Evolutionary conservation across 2,888 invertebrate species (phyloP), one percentile per base, ranked within the genome.

Genomic region (Helleia helle): DNA sequence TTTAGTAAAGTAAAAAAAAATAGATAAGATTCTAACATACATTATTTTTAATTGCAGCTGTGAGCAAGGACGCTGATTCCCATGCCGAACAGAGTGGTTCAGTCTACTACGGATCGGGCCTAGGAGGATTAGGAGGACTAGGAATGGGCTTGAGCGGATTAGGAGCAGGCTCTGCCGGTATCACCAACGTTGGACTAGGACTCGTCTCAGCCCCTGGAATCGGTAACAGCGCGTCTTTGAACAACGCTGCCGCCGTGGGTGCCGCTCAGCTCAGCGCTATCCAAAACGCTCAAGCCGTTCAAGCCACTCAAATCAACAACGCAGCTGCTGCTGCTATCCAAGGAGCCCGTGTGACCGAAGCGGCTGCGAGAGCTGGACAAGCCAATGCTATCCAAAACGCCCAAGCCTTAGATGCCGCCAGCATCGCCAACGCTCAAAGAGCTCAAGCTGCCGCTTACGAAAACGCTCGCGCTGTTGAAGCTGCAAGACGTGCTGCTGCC

Each of bases 381-480:
- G 70, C 58, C 29, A 62, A 79, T 49, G 83, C 83, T 39, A 79
- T 83, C 50, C 71, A 66, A 44, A 83, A 81, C 50, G 83, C 83
- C 2, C 75, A 76, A 25, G 83, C 83, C 8, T 54, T 80, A 11
- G 77, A 83, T 42, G 81, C 76, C 1, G 70, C 79, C 0, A 77
- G 83, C 15, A 56, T 76, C 7, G 80, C 79, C 30, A 81, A 81
- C 54, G 55, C 77, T 3, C 83, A 81, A 46, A 62, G 83, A 22
- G 83, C 83, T 1, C 77, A 83, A 48, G 80, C 80, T n/a, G 83
- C 83, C 31, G 83, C 83, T 2, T 63, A 56, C 46, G 83, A 83
- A 45, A 81, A 79, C 54, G 81, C 80, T 0, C 65, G 81, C 27
- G 79, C 83, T 7, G 62, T 62, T 1, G 81, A 83, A 14, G 81